Evolutionary conservation across 2,797 vertebrate genomes (phyloP), one percentile per base, ranked within the genome.

Genomic region (Gadopsis marmoratus): DNA sequence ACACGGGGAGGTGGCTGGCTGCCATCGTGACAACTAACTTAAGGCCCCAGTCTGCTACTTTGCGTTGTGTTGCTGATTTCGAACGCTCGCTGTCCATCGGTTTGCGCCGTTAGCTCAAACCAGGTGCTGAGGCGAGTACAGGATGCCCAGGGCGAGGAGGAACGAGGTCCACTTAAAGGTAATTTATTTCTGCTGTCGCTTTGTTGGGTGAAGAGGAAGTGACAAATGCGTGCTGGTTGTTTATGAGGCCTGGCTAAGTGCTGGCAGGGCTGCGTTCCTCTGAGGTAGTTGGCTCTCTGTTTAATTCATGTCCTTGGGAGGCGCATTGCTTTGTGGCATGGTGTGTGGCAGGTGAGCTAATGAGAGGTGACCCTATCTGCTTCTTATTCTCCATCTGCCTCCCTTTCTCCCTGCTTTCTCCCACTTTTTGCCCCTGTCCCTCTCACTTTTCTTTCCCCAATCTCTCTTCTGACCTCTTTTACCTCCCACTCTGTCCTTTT

Each of bases 121-220:
- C 70, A 62, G 72, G 64, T 76, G 78, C 71, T 43, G 69, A 76
- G 62, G 70, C 71, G 33, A 60, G 68, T 72, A 58, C 64, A 26
- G 83, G 83, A 86, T 81, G 82, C 86, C 86, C 85, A 90, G 86
- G 90, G 86, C 81, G 39, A 67, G 76, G 67, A 81, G 65, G 82
- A 94, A 92, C 82, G 74, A 90, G 89, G 79, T 92, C 93, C 86
- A 85, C 94, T 92, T 95, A 93, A 93, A 95, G 93, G 90, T 95
- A 94, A 96, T 96, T 96, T 96, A 94, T 96, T 95, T 95, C 91
- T 77, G 75, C 89, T 95, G 94, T 95, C 93, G 86, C 94, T 95
- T 93, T 94, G 90, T 95, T 94, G 94, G 93, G 85, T 68, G 91
- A 94, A 94, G 92, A 93, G 93, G 90, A 91, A 92, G 95, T 94